phyloP scores from a whole-genome alignment of 1,140 invertebrate genomes.

The Vanessa atalanta region DNA sequence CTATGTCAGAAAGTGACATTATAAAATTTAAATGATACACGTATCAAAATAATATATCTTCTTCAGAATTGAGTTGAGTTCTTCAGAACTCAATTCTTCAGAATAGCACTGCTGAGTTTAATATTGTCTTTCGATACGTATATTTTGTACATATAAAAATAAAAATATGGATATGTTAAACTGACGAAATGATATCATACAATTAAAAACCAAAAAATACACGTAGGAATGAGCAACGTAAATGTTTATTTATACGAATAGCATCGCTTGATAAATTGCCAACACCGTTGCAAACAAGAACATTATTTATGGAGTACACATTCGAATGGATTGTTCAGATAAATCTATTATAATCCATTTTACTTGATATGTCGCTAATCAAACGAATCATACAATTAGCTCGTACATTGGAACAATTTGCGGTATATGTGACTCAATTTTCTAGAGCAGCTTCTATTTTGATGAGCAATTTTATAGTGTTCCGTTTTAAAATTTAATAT shows the following conservation, averaged over 20 bases:
- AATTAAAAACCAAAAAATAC: background rate
- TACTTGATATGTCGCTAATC: conserved; percentile 8
- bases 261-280: background rate
- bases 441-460: background rate
- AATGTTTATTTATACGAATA: background rate
- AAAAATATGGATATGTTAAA: too few species aligned
- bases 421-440: background rate
- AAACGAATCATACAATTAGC: conserved; percentile 2
- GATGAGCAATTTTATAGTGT: background rate
- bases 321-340: background rate
- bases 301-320: conserved; percentile 4
- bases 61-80: too few species aligned
- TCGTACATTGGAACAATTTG: background rate
- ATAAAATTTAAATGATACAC: too few species aligned
- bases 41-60: too few species aligned
- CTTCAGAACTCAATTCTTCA: too few species aligned
- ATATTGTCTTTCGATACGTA: too few species aligned
- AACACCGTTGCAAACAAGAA: background rate
- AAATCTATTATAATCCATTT: conserved; percentile 7
- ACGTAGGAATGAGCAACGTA: background rate
- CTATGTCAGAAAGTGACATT: too few species aligned
- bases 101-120: too few species aligned
- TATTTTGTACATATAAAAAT: too few species aligned
- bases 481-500: too few species aligned
- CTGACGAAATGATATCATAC: background rate